Base-by-base conservation (phyloP, 1,140 invertebrate genomes). In the Protaetia brevitarsis region DNA sequence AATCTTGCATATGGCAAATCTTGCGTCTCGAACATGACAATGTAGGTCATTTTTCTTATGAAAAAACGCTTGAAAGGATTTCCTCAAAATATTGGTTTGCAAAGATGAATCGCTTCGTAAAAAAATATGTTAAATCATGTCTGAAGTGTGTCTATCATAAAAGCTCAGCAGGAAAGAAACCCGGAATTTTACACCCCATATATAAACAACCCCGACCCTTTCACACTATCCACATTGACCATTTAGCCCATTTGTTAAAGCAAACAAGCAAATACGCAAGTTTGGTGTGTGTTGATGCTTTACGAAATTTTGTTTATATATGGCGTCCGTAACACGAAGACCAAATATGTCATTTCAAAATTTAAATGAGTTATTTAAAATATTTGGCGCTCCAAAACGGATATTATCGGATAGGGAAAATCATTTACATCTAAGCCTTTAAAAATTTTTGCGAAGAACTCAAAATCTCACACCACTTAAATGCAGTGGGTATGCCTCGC, bases 391-490 rank as follows among this genome's bases (percentile, higher is more conserved):
- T 0, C 73, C 75, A 0, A 61, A 37, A 8, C 30, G 73, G 6
- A 72, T 81, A 26, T 69, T 78, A 1, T 71, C 67, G 0, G 79
- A 81, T 30, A 56, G 61, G 77, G 77, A 6, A 72, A 68, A 16
- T 60, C 71, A 5, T 79, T 78, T 60, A 76, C 73, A 0, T 67
- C 72, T 0, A 73, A 16, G 11, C 60, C 13, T 76, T 79, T 36
- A 56, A 65, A 30, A 56, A 72, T 13, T 72, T 73, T 56, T 73
- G 73, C 45, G 23, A 64, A 7, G 16, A 70, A 8, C 62, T 72
- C 6, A 65, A 65, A 2, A 74, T 79, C 10, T 66, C 65, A 28
- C 73, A 77, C 16, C 58, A 74, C 0, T 27, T 68, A 19, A 78
- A 74, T 64, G 76, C 74, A 1, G 70, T 78, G 1, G 69, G 70